Evolutionary conservation across 2,797 vertebrate genomes (phyloP).

Genomic region (Moxostoma hubbsi): DNA sequence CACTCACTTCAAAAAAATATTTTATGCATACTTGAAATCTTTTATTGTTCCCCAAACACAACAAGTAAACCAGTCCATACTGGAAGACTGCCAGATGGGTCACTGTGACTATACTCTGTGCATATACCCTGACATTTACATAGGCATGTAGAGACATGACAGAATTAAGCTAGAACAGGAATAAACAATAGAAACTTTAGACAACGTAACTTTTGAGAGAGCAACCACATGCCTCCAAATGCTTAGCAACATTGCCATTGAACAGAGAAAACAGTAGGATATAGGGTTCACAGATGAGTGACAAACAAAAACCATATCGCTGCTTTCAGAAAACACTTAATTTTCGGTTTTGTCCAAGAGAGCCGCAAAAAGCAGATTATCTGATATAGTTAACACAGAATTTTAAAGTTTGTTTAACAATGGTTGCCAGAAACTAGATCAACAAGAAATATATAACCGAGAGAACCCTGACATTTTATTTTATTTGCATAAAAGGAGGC

Average conservation of each 20-base stretch:
- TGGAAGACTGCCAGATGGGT: slow-evolving; percentile 63
- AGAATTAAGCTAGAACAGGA: slow-evolving; percentile 61
- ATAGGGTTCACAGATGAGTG: background rate
- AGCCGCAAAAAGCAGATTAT: background rate
- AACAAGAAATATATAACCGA: background rate
- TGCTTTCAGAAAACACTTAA: background rate
- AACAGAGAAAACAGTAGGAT: background rate
- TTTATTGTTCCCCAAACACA: slow-evolving; percentile 42
- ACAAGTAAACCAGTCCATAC: slow-evolving; percentile 32
- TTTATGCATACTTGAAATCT: slow-evolving; percentile 52
- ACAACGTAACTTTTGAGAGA: slow-evolving; percentile 4
- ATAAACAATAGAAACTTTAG: slow-evolving; percentile 29
- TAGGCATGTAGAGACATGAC: slow-evolving; percentile 61
- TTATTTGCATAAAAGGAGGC: background rate
- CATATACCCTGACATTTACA: slow-evolving; percentile 50
- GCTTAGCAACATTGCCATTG: slow-evolving; percentile 21
- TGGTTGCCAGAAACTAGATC: too few relatives aligned
- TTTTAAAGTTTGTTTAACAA: background rate
- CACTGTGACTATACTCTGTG: slow-evolving; percentile 62
- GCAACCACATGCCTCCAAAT: background rate
- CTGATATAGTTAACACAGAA: background rate
- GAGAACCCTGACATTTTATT: slow-evolving; percentile 10
- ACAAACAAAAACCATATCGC: slow-evolving; percentile 7
- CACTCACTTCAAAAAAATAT: slow-evolving; percentile 33
- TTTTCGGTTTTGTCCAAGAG: background rate